Conservation (phyloP, 2,797 vertebrate species). For the Thalassophryne amazonica region DNA sequence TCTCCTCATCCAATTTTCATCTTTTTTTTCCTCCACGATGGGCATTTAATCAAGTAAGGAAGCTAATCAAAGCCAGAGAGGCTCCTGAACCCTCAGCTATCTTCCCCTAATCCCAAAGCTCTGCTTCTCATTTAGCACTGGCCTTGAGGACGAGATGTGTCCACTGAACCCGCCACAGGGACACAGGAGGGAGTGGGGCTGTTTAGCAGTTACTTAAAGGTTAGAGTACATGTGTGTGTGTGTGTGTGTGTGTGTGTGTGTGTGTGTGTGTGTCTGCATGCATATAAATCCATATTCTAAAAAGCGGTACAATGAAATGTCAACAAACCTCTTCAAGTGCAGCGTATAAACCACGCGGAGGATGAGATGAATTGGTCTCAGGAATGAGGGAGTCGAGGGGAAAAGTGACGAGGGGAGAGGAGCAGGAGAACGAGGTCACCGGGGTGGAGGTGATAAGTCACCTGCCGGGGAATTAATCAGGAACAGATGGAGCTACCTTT, state of each 20-base stretch:
- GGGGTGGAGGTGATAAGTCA: slow-evolving; percentile 76
- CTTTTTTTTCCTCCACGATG: slow-evolving; percentile 60
- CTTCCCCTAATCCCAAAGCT: slow-evolving; percentile 69
- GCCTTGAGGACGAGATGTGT: slow-evolving; percentile 66
- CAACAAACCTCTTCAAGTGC: slow-evolving; percentile 66
- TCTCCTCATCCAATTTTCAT: slow-evolving; percentile 68
- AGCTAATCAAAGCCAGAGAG: slow-evolving; percentile 77
- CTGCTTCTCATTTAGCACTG: slow-evolving; percentile 72
- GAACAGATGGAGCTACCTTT: slow-evolving; percentile 79
- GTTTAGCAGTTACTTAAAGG: slow-evolving; percentile 49
- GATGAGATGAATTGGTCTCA: slow-evolving; percentile 59
- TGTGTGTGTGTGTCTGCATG: slow-evolving; percentile 22
- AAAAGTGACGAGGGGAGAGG: slow-evolving; percentile 26
- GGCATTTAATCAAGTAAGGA: slow-evolving; percentile 74
- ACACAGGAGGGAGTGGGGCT: slow-evolving; percentile 31
- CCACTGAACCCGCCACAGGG: slow-evolving; percentile 55
- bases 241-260: slow-evolving; percentile 15
- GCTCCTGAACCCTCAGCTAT: slow-evolving; percentile 67
- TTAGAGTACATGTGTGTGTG: slow-evolving; percentile 23
- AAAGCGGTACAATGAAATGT: slow-evolving; percentile 56
- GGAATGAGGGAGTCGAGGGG: slow-evolving; percentile 60
- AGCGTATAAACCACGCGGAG: slow-evolving; percentile 53
- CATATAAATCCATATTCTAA: slow-evolving; percentile 60
- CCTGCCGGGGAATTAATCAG: slow-evolving; percentile 77
- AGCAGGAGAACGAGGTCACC: slow-evolving; percentile 54